Evolutionary conservation across 2,888 invertebrate species (phyloP).

Genomic region (Dimorphilus gyrociliatus): DNA sequence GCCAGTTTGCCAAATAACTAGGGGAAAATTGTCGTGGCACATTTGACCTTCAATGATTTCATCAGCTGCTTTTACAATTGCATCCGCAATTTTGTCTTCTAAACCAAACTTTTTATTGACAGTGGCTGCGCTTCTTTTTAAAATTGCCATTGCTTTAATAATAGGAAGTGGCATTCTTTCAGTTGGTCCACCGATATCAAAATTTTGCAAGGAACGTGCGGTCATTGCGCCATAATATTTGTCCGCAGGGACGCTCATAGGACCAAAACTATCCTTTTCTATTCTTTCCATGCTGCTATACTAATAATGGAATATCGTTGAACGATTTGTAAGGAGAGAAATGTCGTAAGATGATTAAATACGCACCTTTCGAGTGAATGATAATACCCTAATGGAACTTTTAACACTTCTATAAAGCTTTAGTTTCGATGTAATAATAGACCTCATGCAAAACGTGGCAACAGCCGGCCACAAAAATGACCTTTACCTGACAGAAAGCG

Average conservation of each 20-base stretch:
- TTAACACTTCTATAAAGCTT: too few relatives aligned
- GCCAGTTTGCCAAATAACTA: constrained; percentile 98
- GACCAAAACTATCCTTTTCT: constrained; percentile 71
- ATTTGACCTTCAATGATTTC: constrained; percentile 42
- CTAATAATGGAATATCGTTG: too few relatives aligned
- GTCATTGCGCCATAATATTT: constrained; percentile 95
- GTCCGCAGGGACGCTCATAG: constrained; percentile 73
- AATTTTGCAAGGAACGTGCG: constrained; percentile 80
- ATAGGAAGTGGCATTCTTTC: constrained; percentile 80
- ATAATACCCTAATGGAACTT: too few relatives aligned
- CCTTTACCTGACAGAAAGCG: too few relatives aligned
- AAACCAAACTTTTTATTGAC: constrained; percentile 84
- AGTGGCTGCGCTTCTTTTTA: constrained; percentile 93
- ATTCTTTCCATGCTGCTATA: too few relatives aligned
- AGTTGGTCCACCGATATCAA: constrained; percentile 78
- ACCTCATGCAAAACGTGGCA: too few relatives aligned
- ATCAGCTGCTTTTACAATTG: constrained; percentile 76
- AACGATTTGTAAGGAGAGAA: too few relatives aligned
- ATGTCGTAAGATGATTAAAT: too few relatives aligned
- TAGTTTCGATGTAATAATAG: too few relatives aligned
- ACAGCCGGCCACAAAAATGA: too few relatives aligned
- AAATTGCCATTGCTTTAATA: constrained; percentile 78
- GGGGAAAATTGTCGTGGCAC: constrained; percentile 71
- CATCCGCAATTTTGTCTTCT: constrained; percentile 67
- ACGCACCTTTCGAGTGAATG: too few relatives aligned